Percentiles rank a stretch among this genome's conserved stretches.
Conservation (phyloP, 2,888 invertebrate genomes). For the Seira musarum region DNA sequence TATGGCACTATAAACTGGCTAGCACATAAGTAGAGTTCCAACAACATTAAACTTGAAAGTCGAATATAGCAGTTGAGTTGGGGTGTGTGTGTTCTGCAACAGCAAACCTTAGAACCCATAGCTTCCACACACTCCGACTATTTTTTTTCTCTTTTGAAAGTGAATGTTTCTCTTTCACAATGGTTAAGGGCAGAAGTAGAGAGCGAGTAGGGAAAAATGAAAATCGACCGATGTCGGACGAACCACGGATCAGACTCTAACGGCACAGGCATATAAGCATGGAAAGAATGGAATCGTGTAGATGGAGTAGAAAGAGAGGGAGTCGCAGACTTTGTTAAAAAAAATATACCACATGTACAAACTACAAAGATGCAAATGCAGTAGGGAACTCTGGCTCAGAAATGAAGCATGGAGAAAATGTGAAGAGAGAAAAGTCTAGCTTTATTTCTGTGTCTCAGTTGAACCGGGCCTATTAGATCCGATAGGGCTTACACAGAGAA, state of each 20-base stretch:
- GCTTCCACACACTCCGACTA: neutral
- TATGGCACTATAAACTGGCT: neutral
- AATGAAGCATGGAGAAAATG: neutral
- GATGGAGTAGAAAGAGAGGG: slow-evolving; percentile 23
- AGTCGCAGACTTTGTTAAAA: slow-evolving; percentile 25
- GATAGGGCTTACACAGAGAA: too few species aligned
- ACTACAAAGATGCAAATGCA: slow-evolving; percentile 1
- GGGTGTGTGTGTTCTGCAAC: neutral
- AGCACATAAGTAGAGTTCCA: neutral
- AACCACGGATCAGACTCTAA: slow-evolving; percentile 42
- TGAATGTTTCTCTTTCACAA: neutral
- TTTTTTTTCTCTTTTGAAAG: too few species aligned
- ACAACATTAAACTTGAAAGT: neutral
- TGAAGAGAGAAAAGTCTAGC: neutral
- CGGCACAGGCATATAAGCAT: too few species aligned
- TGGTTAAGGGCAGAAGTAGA: neutral
- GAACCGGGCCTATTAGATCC: neutral
- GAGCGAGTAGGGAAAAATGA: slow-evolving; percentile 35
- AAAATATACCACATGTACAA: neutral
- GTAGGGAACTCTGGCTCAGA: too few species aligned
- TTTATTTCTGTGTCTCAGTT: neutral
- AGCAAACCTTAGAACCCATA: neutral
- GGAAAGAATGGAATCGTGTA: slow-evolving; percentile 5
- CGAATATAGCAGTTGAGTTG: neutral
- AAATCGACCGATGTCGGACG: slow-evolving; percentile 53